Base-by-base conservation (phyloP, 2,797 vertebrate species). In the Molothrus aeneus region DNA sequence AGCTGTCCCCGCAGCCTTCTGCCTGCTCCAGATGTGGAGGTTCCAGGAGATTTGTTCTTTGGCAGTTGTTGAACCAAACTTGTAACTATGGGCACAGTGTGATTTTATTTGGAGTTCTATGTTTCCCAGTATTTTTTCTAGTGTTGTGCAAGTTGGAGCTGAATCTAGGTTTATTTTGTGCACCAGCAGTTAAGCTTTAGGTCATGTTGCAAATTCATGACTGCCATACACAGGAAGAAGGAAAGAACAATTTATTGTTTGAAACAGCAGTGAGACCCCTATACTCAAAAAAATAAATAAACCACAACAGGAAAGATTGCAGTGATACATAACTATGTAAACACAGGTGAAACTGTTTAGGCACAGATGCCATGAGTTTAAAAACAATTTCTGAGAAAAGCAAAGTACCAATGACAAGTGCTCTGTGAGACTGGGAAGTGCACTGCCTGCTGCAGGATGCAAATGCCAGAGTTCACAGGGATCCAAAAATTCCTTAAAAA, bases 191-290 rank as follows among this genome's bases (percentile, higher is more conserved):
- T 68, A 68, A 80, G 31, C 28, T 79, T 81, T 56, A 90, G 51
- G 3, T 88, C 51, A 14, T 13, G 19, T 82, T 78, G 31, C 57
- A 94, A 74, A 86, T 60, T 79, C 16, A 34, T 1, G 3, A 54
- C 22, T 38, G 28, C 42, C 34, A 20, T 8, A 64, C 28, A 32
- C 11, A 32, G 26, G 73, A 84, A 80, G 22, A 25, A 56, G 61
- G 72, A 90, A 83, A 54, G 63, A 70, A 64, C 17, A 43, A 31
- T 95, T 95, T 95, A 91, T 84, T 95, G 11, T 54, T 86, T 68
- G 57, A 88, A 83, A 86, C 45, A 80, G 29, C 57, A 71, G 19
- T 60, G 61, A 83, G 71, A 26, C 21, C 5, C 10, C 40, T 32
- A 25, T 28, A 18, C 68, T 89, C 16, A 70, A 32, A 7, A 42